phyloP scores from a whole-genome alignment of 2,113 vertebrate genomes.

The Prunella fulvescens region DNA sequence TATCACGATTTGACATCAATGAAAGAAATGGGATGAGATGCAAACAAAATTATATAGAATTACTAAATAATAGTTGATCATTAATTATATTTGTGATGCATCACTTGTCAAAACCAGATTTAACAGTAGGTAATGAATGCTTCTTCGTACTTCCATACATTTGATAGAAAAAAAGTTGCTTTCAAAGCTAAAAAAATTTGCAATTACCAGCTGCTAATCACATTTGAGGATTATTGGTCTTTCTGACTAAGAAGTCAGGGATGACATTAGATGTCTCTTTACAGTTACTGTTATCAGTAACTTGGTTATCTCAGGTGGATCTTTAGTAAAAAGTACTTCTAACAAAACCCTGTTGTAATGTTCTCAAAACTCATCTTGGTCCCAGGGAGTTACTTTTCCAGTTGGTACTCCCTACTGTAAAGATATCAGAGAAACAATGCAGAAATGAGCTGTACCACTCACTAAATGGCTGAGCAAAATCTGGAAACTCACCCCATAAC shows the following conservation, averaged over 20 bases:
- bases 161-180: neutral
- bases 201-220: neutral
- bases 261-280: neutral
- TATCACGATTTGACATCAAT: neutral
- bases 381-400: neutral
- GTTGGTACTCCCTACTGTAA: neutral
- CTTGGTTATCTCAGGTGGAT: neutral
- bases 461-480: neutral
- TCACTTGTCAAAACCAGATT: neutral
- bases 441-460: neutral
- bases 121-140: neutral
- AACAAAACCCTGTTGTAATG: neutral
- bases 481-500: neutral
- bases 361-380: neutral
- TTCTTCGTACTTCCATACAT: neutral
- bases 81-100: neutral
- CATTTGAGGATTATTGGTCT: neutral
- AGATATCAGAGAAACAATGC: neutral
- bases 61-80: constrained; percentile 8
- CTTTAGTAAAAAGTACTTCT: neutral
- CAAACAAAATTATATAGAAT: constrained; percentile 2
- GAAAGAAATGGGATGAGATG: neutral
- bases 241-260: neutral
- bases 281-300: neutral
- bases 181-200: neutral